Evolutionary conservation across 2,888 invertebrate genomes (phyloP), one percentile per base, ranked within the genome.

Genomic region (Drosophila neoperkinsi): DNA sequence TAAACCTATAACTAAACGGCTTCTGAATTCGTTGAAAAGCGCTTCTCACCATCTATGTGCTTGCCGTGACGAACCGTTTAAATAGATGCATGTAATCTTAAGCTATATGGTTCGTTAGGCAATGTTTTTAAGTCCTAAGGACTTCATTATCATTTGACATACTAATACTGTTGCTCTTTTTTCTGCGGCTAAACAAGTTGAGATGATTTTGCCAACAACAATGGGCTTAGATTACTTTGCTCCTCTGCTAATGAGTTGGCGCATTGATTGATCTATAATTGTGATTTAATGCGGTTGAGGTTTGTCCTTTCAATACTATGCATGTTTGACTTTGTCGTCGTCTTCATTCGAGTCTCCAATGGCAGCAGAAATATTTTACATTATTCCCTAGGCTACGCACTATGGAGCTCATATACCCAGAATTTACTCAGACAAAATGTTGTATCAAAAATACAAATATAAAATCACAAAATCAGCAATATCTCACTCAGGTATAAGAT

Each of bases 211-310:
- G n/a, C 16, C 21, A 30, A 13, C 28, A 10, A 31, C 57, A 41
- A 31, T 57, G 57, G 41, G 43, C 21, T 46, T 6, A 21, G 9
- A 58, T 33, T 43, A 21, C 31, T 46, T 41, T 57, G 57, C 36
- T 38, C 18, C 10, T 38, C 18, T 38, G 38, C 16, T 65, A 65
- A 67, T 65, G 67, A 41, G 38, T 38, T 71, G 56, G 21, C 60
- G 16, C 28, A 36, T n/a, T 30, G 51, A 51, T 51, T 31, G 30
- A 51, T 30, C 30, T n/a, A n/a, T 55, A 62, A 53, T 60, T 51
- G 49, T 41, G 46, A 38, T 61, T 31, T 41, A 71, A 71, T 63
- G 72, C 18, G 58, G 46, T 50, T 71, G 50, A n/a, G 36, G 11
- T 41, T 56, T 36, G 33, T 18, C 21, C 55, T 18, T n/a, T 28